Evolutionary conservation across 2,888 invertebrate genomes (phyloP).

Genomic region (Cyrtodaria siliqua): DNA sequence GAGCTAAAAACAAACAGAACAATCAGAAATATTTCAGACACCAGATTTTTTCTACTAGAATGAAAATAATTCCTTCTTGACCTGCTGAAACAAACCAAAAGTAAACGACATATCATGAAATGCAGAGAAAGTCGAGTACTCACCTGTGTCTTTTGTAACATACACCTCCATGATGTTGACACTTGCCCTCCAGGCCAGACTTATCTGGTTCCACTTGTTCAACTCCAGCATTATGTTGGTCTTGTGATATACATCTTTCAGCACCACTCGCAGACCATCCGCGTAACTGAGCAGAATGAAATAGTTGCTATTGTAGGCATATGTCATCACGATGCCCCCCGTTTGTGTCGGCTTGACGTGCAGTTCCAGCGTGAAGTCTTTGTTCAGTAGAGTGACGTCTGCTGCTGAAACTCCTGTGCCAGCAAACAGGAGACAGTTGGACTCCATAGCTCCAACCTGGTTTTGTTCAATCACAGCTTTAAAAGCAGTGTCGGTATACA

Average conservation of each 20-base stretch:
- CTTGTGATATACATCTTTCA: slow-evolving; percentile 29
- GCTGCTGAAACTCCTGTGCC: slow-evolving; percentile 60
- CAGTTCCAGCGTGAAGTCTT: slow-evolving; percentile 70
- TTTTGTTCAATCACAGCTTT: slow-evolving; percentile 42
- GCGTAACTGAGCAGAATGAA: slow-evolving; percentile 54
- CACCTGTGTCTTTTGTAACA: slow-evolving; percentile 53
- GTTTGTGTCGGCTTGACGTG: slow-evolving; percentile 66
- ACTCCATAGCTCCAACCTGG: slow-evolving; percentile 46
- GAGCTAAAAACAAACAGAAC: too few relatives aligned
- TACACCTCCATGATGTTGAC: slow-evolving; percentile 66
- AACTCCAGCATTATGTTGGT: slow-evolving; percentile 59
- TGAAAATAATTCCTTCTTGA: too few relatives aligned
- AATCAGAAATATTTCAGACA: too few relatives aligned
- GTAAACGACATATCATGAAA: too few relatives aligned
- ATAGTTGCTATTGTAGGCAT: slow-evolving; percentile 38
- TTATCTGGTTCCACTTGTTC: slow-evolving; percentile 72
- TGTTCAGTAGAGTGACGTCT: slow-evolving; percentile 50
- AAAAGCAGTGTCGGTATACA: slow-evolving; percentile 45
- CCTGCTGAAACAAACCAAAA: too few relatives aligned
- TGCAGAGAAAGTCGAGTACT: too few relatives aligned
- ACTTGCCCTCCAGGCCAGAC: slow-evolving; percentile 64
- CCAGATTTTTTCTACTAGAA: too few relatives aligned
- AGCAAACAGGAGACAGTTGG: slow-evolving; percentile 63
- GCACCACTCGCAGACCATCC: slow-evolving; percentile 51
- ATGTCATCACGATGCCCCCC: slow-evolving; percentile 68